These are phyloP conservation scores for Cryptoblepharus egeriae DNA, from an alignment of 2,797 vertebrate species.

Conservation along the genomic window DNA sequence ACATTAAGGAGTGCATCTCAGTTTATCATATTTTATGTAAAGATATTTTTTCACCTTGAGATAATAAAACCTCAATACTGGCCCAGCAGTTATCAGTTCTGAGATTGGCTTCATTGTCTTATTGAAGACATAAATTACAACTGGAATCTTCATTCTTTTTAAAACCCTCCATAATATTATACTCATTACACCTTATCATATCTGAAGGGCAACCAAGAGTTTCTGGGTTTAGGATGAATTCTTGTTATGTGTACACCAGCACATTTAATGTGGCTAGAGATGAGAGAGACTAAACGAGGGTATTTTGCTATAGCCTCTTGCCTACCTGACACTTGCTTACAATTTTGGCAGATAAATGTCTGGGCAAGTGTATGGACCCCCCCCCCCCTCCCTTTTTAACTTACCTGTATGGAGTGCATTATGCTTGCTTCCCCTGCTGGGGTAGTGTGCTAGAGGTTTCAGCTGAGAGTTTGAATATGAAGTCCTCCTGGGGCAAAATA, in stretches of 20 bases:
- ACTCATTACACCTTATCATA: neutral
- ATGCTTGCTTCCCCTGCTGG: no score
- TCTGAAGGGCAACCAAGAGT: neutral
- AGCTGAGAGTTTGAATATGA: no score
- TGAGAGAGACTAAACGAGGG: neutral
- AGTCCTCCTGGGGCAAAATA: no score
- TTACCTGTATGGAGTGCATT: no score
- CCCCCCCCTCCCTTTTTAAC: no score
- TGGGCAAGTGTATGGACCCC: neutral
- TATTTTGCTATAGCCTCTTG: no score
- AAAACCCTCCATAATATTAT: neutral
- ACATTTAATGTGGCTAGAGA: neutral
- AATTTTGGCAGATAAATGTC: neutral
- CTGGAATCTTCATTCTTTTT: neutral
- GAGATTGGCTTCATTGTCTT: neutral
- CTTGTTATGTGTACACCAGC: neutral
- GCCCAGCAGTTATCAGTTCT: slow-evolving; percentile 2
- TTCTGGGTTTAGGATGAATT: neutral
- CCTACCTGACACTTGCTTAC: no score
- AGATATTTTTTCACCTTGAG: slow-evolving; percentile 35
- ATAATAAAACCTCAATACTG: slow-evolving; percentile 2
- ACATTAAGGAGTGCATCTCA: slow-evolving; percentile 16
- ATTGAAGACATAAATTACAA: neutral
- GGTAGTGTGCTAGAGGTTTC: no score
- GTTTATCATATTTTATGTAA: slow-evolving; percentile 46